A percentile compares a stretch with the other conserved stretches of the same genome.
Evolutionary conservation across 2,797 vertebrate genomes (phyloP).

Genomic region (Xenops minutus): DNA sequence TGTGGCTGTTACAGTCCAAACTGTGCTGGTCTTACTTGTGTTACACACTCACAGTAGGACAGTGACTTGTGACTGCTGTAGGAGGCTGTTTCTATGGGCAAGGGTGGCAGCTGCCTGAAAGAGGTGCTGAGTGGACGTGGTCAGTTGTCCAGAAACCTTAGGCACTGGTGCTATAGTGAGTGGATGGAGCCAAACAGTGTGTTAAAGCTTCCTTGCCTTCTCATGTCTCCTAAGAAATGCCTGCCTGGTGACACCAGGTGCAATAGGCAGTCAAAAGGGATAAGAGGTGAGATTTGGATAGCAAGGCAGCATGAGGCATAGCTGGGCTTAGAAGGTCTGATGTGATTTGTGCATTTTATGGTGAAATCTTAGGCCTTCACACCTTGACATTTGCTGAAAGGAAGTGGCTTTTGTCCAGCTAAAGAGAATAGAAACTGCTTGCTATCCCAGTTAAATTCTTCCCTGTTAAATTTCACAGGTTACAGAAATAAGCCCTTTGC

Average conservation of each 20-base stretch:
- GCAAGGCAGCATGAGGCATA: not conserved
- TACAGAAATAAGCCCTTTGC: not conserved
- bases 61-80: not conserved
- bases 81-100: not conserved
- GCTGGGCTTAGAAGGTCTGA: not conserved
- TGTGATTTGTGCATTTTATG: not conserved
- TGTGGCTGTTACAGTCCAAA: not conserved
- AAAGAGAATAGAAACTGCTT: not conserved
- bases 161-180: not conserved
- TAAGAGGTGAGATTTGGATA: not conserved
- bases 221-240: not conserved
- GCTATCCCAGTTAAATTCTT: not conserved
- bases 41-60: not conserved
- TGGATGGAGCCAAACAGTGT: fast-evolving
- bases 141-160: not conserved
- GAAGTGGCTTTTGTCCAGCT: not conserved
- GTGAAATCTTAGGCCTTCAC: not conserved
- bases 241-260: not conserved
- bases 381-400: not conserved
- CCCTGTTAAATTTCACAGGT: not conserved
- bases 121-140: not conserved
- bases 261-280: not conserved
- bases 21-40: not conserved
- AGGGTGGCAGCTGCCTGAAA: not conserved
- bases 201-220: not conserved